Percentiles rank a stretch among this genome's conserved stretches.
Conservation (phyloP, 2,113 vertebrate species). For the Notarius lentiginosus region DNA sequence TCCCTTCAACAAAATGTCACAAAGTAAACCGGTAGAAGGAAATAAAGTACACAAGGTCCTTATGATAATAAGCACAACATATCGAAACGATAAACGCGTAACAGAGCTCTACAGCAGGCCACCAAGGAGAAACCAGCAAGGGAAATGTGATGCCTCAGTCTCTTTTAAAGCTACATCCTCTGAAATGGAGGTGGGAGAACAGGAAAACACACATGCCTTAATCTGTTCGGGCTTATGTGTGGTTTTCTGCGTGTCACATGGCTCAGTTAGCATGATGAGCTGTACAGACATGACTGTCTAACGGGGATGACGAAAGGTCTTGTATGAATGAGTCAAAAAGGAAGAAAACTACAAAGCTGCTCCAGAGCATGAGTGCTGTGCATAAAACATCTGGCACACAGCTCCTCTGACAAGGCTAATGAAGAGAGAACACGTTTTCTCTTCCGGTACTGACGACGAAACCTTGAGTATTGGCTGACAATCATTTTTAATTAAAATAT, state of each 20-base stretch:
- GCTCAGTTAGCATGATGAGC: constrained; percentile 19
- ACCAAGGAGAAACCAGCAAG: constrained; percentile 4
- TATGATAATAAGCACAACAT: background rate
- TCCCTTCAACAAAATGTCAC: background rate
- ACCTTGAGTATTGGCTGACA: background rate
- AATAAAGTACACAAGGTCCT: background rate
- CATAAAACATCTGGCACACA: constrained; percentile 19
- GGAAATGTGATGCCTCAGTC: background rate
- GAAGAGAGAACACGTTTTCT: background rate
- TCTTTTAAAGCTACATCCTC: constrained; percentile 11
- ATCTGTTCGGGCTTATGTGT: constrained; percentile 20
- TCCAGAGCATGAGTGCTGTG: background rate
- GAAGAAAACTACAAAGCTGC: constrained; percentile 1
- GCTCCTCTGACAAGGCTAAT: background rate
- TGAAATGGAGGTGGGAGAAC: constrained; percentile 1
- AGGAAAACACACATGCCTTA: constrained; percentile 8
- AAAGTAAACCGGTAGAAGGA: background rate
- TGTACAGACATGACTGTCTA: constrained; percentile 5
- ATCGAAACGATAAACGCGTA: background rate
- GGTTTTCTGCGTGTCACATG: constrained; percentile 5
- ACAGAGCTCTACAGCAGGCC: background rate
- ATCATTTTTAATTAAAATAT: background rate
- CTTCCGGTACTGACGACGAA: background rate
- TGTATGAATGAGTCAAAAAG: background rate
- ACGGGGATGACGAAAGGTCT: constrained; percentile 22